Evolutionary conservation across 2,797 vertebrate genomes (phyloP), one percentile per base, ranked within the genome.

Genomic region (Lindbergichthys nudifrons): DNA sequence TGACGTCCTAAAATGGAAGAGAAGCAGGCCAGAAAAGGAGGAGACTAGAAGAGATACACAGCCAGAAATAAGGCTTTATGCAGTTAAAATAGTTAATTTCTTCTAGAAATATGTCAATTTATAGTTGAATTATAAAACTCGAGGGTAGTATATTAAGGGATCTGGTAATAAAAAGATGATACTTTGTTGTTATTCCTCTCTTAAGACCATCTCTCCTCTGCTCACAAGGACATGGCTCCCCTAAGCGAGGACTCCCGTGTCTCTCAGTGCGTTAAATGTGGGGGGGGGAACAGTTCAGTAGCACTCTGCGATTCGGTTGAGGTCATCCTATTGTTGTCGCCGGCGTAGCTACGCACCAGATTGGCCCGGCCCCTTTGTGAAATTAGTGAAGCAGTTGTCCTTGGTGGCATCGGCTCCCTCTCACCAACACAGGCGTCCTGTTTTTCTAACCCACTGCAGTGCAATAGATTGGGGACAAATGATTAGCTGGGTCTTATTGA

Each of bases 251-350:
- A 56, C 51, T 61, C 67, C 56, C 19, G 41, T 83, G 83, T 86
- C 58, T 80, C 80, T 74, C 81, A 70, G 87, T 68, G 83, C 75
- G 61, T 90, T 89, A 83, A 87, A 89, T 85, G 72, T 54, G 74
- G 82, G 65, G 21, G 51, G 57, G 78, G 73, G n/a, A n/a, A 57
- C 64, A 7, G 65, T 78, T 59, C 45, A 9, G 67, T 21, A 36
- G 67, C 32, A 15, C 69, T 61, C 30, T 5, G 67, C 10, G 70
- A 73, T 83, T 79, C 70, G 70, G 62, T 78, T 56, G 70, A 87
- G 79, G 83, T 89, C 87, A 65, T 59, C 36, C 67, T 19, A 46
- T 77, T 82, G 75, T 75, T 58, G 73, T 71, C 39, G 18, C 32
- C 36, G 4, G 58, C 13, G 3, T 42, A 69, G 72, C 77, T 61